Evolutionary conservation across 2,797 vertebrate genomes (phyloP).

Genomic region (Limosa lapponica): DNA sequence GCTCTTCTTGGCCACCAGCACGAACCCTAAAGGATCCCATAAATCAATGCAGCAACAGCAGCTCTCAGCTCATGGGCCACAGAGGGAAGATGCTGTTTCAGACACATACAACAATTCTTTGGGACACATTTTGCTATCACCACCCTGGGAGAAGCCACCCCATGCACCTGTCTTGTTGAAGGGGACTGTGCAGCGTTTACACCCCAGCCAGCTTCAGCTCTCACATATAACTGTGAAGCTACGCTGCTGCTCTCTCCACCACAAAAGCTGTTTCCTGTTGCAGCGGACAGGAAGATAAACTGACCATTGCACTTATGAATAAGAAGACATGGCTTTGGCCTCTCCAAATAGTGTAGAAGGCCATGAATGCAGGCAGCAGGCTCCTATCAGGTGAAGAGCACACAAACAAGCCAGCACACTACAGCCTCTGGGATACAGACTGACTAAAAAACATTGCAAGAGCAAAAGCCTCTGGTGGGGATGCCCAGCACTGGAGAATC

Average conservation of each 20-base stretch:
- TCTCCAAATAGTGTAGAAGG: neutral
- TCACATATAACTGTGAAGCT: neutral
- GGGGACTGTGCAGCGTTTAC: neutral
- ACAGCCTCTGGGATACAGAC: neutral
- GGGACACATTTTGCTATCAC: neutral
- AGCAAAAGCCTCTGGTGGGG: neutral
- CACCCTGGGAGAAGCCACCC: neutral
- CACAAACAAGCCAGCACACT: neutral
- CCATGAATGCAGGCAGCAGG: neutral
- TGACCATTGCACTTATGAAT: neutral
- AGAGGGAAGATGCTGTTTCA: neutral
- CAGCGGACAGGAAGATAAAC: neutral
- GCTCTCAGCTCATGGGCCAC: neutral
- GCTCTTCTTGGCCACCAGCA: neutral
- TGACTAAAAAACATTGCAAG: neutral
- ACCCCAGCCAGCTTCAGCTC: neutral
- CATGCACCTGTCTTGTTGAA: neutral
- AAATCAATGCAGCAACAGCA: neutral
- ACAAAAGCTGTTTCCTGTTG: neutral
- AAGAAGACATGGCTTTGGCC: neutral
- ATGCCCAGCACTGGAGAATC: neutral
- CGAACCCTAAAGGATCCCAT: neutral
- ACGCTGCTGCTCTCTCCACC: neutral
- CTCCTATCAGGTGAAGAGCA: neutral
- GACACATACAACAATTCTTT: neutral